These are phyloP conservation scores for Altica lythri DNA, from an alignment of 2,888 invertebrate species.

Conservation along the genomic window DNA sequence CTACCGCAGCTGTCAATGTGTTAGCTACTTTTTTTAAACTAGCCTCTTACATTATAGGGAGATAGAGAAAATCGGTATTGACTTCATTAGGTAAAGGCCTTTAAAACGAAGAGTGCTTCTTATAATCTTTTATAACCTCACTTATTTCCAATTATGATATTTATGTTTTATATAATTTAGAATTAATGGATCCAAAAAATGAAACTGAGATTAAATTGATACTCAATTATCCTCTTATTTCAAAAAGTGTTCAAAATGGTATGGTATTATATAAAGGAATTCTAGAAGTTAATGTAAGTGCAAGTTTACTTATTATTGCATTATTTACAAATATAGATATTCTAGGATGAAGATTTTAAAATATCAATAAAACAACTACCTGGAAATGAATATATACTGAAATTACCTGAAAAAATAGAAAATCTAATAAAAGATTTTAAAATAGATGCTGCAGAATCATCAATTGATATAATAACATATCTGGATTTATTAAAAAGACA, in stretches of 20 bases:
- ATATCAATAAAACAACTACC: constrained; percentile 32
- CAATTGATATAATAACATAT: constrained; percentile 35
- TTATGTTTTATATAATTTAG: background rate
- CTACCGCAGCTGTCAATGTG: no score
- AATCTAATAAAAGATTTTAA: constrained; percentile 27
- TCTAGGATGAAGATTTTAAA: constrained; percentile 42
- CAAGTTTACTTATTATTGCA: constrained; percentile 1
- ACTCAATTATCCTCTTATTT: constrained; percentile 46
- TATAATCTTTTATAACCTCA: constrained; percentile 9
- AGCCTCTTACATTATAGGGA: no score
- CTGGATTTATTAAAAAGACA: constrained; percentile 40
- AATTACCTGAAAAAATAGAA: constrained; percentile 11
- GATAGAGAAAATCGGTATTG: no score
- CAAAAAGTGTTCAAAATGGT: constrained; percentile 30
- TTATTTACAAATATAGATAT: constrained; percentile 1
- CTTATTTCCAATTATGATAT: constrained; percentile 1
- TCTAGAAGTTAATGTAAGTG: constrained; percentile 40
- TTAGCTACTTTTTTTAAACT: no score
- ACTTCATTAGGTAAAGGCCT: no score
- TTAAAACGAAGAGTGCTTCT: no score
- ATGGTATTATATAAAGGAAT: constrained; percentile 40
- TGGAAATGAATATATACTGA: constrained; percentile 28
- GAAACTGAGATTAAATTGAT: constrained; percentile 32
- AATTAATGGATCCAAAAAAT: constrained; percentile 6
- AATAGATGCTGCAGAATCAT: constrained; percentile 11